Evolutionary conservation across 2,797 vertebrate genomes (phyloP).

Genomic region (Tarsius wallacei): DNA sequence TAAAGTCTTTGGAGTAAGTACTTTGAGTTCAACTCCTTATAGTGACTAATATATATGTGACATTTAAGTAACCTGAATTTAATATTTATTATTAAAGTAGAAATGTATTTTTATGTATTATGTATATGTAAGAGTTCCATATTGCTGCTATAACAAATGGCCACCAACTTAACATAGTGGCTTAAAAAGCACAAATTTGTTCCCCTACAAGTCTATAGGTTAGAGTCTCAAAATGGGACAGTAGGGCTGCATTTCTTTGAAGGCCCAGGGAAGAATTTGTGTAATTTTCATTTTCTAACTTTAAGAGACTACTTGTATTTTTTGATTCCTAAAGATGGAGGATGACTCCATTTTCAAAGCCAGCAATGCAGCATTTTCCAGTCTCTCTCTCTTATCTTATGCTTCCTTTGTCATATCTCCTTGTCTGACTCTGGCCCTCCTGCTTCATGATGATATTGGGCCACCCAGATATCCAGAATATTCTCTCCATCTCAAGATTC

Average conservation of each 20-base stretch:
- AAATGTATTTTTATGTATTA: not conserved
- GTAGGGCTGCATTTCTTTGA: not conserved
- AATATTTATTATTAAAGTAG: not conserved
- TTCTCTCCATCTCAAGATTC: constrained; percentile 2
- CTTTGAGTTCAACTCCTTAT: constrained; percentile 8
- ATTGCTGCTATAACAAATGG: not conserved
- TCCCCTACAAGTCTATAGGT: not conserved
- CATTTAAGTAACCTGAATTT: not conserved
- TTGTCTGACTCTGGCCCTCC: not conserved
- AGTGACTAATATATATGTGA: not conserved
- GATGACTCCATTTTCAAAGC: not conserved
- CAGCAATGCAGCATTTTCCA: not conserved
- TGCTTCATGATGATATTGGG: not conserved
- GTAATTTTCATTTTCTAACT: not conserved
- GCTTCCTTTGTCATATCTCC: not conserved
- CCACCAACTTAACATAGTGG: not conserved
- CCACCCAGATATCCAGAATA: not conserved
- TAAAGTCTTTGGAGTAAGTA: not conserved
- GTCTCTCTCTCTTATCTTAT: not conserved
- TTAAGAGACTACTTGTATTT: not conserved
- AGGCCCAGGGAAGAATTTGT: not conserved
- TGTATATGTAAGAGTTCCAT: not conserved
- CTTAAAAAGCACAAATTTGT: not conserved
- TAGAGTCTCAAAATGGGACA: not conserved
- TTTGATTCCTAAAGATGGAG: not conserved